A percentile compares a stretch with the other conserved stretches of the same genome.
These are phyloP conservation scores for Hydroisotoma schaefferi DNA, from an alignment of 2,888 invertebrate genomes.

Conservation along the genomic window DNA sequence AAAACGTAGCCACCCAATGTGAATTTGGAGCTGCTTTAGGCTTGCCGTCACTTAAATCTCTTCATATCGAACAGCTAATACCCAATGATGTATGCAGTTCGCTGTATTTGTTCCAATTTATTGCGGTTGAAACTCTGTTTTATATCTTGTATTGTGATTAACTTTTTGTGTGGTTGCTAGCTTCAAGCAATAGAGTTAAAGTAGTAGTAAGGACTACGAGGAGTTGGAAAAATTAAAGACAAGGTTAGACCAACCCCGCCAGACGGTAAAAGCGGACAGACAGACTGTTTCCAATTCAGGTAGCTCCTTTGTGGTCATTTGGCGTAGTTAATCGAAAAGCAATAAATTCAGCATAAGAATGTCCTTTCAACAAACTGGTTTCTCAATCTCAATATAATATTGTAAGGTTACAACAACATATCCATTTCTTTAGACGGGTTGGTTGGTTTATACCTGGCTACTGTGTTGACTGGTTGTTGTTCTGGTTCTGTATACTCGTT, in stretches of 20 bases:
- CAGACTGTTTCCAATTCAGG: conserved; percentile 47
- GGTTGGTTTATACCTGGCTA: background rate
- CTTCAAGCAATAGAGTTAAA: no score
- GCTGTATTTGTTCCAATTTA: conserved; percentile 3
- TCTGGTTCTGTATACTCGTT: conserved; percentile 2
- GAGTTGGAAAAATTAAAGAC: background rate
- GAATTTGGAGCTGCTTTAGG: no score
- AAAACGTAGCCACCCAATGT: conserved; percentile 11
- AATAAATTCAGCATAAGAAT: conserved; percentile 49
- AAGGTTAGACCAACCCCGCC: background rate
- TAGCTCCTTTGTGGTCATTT: conserved; percentile 48
- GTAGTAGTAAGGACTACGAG: no score
- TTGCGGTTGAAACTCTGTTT: background rate
- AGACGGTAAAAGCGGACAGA: conserved; percentile 15
- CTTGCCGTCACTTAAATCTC: no score
- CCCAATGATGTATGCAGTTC: conserved; percentile 2
- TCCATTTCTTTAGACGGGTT: no score
- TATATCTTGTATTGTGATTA: no score
- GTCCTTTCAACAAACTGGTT: conserved; percentile 49
- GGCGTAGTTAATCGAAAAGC: conserved; percentile 49
- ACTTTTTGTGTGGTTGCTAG: no score
- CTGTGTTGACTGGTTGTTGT: no score
- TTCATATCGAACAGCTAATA: no score
- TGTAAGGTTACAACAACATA: conserved; percentile 5
- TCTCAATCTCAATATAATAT: conserved; percentile 37